Percentiles rank a stretch among this genome's conserved stretches.
Evolutionary conservation across 2,113 vertebrate genomes (phyloP).

Genomic region (Microcebus lehilahytsara): DNA sequence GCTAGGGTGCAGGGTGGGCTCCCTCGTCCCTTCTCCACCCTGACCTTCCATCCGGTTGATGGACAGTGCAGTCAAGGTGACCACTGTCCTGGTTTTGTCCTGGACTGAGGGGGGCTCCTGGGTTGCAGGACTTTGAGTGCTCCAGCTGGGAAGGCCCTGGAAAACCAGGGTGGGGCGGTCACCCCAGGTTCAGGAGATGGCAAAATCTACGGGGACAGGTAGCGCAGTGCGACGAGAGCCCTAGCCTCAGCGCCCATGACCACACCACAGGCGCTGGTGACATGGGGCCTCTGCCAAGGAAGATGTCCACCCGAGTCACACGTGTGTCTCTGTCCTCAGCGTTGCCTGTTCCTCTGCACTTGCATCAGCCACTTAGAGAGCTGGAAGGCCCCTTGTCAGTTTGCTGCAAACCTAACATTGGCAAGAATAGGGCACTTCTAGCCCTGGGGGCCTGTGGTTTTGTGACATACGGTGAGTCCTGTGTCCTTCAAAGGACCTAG

Average conservation of each 20-base stretch:
- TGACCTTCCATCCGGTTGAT: fast-evolving
- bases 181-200: not conserved
- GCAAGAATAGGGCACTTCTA: not conserved
- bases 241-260: fast-evolving
- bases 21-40: not conserved
- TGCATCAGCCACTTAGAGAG: not conserved
- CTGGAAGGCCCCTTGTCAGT: fast-evolving
- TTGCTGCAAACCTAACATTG: fast-evolving
- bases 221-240: fast-evolving
- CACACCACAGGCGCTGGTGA: not conserved
- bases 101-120: no score
- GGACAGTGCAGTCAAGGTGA: fast-evolving
- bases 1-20: not conserved
- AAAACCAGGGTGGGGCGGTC: no score
- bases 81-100: not conserved
- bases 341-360: fast-evolving
- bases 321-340: not conserved
- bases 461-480: fast-evolving
- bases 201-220: not conserved
- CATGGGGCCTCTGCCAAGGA: not conserved
- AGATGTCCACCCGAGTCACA: not conserved
- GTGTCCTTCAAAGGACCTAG: not conserved
- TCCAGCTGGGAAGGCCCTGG: no score
- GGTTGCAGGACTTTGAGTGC: no score
- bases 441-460: not conserved